Evolutionary conservation across 2,888 invertebrate genomes (phyloP).

Genomic region (Apodemia hepburni): DNA sequence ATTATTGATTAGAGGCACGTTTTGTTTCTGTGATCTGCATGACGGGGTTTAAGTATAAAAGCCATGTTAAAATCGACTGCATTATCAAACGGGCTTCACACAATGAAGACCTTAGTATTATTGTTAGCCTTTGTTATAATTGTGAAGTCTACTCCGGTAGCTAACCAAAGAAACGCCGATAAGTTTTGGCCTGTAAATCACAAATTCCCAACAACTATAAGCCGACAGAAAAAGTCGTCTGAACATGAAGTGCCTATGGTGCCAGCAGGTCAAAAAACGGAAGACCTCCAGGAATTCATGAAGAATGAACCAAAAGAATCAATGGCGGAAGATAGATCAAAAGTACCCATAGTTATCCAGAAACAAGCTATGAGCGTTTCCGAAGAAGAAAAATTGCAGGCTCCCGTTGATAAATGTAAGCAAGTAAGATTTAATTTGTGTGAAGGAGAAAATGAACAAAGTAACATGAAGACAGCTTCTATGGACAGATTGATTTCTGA

Average conservation of each 20-base stretch:
- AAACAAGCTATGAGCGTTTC: slow-evolving; percentile 59
- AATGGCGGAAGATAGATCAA: slow-evolving; percentile 42
- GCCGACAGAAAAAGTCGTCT: slow-evolving; percentile 49
- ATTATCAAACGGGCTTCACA: slow-evolving; percentile 51
- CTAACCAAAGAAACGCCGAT: slow-evolving; percentile 39
- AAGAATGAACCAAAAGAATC: slow-evolving; percentile 27
- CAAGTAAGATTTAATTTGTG: slow-evolving; percentile 63
- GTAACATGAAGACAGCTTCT: slow-evolving; percentile 37
- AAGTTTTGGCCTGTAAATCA: slow-evolving; percentile 31
- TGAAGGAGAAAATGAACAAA: slow-evolving; percentile 43
- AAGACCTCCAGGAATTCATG: background rate
- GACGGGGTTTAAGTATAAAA: slow-evolving; percentile 56
- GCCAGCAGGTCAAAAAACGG: slow-evolving; percentile 17
- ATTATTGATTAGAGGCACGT: slow-evolving; percentile 50
- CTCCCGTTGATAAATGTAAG: slow-evolving; percentile 52
- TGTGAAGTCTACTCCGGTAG: slow-evolving; percentile 53
- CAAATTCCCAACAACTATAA: slow-evolving; percentile 34
- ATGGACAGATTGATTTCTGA: slow-evolving; percentile 38
- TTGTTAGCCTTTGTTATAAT: slow-evolving; percentile 52
- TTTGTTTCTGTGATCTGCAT: slow-evolving; percentile 37
- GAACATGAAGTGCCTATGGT: slow-evolving; percentile 23
- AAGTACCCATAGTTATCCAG: slow-evolving; percentile 57
- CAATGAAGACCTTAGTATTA: slow-evolving; percentile 64
- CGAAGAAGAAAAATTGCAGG: slow-evolving; percentile 53
- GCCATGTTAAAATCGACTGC: slow-evolving; percentile 33